phyloP scores from a whole-genome alignment of 2,797 vertebrate species.

The Morelia viridis region DNA sequence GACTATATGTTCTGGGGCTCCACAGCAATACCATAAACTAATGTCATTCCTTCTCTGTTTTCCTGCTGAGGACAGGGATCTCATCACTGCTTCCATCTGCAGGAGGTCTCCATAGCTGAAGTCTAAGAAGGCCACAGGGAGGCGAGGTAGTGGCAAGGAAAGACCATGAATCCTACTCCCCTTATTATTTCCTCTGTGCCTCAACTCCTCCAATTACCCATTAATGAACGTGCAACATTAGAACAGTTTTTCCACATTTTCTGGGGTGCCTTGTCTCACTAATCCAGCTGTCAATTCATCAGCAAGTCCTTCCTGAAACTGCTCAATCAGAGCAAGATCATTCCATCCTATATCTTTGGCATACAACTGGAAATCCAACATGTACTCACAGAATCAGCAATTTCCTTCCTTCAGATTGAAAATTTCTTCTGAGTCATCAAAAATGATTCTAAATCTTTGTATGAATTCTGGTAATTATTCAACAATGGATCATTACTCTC shows the following conservation, averaged over 20 bases:
- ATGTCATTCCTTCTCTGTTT: background rate
- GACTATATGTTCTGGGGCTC: background rate
- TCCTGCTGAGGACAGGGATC: background rate
- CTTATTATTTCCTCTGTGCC: background rate
- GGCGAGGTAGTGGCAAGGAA: background rate
- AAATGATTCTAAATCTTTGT: background rate
- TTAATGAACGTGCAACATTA: background rate
- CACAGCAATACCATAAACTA: background rate
- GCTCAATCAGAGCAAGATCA: background rate
- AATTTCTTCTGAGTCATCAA: background rate
- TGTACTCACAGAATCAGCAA: background rate
- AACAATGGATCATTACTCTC: background rate
- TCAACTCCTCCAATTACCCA: background rate
- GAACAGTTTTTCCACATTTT: background rate
- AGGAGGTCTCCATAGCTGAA: background rate
- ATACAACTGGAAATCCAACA: background rate
- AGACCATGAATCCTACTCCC: background rate
- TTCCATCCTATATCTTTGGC: background rate
- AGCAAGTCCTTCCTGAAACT: background rate
- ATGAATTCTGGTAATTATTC: background rate
- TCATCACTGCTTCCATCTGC: background rate
- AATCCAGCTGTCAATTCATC: background rate
- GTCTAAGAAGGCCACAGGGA: background rate
- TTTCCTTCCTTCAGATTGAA: background rate
- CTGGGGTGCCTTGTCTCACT: background rate